phyloP scores from a whole-genome alignment of 2,797 vertebrate species.

The Sciurus carolinensis region DNA sequence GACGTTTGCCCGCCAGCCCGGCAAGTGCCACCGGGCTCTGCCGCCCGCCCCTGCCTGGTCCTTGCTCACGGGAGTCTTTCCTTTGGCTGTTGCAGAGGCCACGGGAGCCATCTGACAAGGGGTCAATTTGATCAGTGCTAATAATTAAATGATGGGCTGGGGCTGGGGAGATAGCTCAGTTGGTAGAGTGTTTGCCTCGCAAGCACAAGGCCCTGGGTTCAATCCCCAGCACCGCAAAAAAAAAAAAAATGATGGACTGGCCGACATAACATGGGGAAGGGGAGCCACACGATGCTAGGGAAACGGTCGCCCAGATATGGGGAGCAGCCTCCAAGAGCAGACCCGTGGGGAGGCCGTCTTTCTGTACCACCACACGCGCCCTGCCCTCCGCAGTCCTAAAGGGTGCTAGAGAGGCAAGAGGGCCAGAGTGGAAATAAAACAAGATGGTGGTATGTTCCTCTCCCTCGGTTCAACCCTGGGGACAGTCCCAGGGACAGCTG shows the following conservation, averaged over 20 bases:
- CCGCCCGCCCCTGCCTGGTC: neutral
- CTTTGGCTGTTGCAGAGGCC: neutral
- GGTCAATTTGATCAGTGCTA: fast-evolving
- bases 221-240: no score
- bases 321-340: neutral
- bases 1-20: neutral
- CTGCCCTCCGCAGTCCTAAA: fast-evolving
- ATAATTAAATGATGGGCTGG: neutral
- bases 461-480: neutral
- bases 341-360: fast-evolving
- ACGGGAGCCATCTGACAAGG: neutral
- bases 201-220: no score
- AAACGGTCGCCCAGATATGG: fast-evolving
- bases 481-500: neutral
- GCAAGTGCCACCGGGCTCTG: fast-evolving
- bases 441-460: neutral
- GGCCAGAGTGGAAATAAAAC: neutral
- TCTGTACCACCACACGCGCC: fast-evolving
- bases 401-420: fast-evolving
- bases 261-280: neutral
- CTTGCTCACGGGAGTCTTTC: neutral
- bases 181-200: no score
- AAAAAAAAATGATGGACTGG: neutral
- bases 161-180: no score
- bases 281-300: fast-evolving